Base-by-base conservation (phyloP, 2,888 invertebrate species). In the Diadromus collaris region DNA sequence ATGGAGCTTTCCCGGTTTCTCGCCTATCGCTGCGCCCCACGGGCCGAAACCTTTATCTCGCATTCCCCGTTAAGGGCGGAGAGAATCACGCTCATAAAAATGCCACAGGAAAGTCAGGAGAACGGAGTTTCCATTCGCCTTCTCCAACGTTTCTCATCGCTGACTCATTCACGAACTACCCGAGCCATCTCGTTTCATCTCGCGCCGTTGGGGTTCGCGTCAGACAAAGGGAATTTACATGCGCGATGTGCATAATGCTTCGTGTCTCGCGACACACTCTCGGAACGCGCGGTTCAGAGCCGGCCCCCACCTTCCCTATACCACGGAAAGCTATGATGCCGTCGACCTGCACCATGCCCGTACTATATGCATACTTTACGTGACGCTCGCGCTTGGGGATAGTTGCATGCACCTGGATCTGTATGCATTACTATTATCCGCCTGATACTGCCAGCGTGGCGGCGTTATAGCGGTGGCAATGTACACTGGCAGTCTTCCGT, bases 151-250 rank as follows among this genome's bases (percentile, higher is more conserved):
- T 56, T 38, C 56, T 46, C 58, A 69, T 69, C 46, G 58, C 58
- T 29, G 56, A 27, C 56, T 44, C 68, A 54, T 67, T 56, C 56
- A 56, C 54, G 56, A 56, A 54, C 27, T 29, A 21, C 27, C 64
- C 27, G 16, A 67, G 21, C 65, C 67, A 67, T 51, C 51, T 54
- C 41, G 54, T 41, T 68, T 29, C 68, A 56, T 68, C 54, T 51
- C 41, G 29, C 48, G 9, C 29, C 72, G 54, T 51, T 16, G 27
- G 32, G 61, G 41, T 56, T 41, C 13, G 16, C 48, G 41, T 29
- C 48, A 78, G 80, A 79, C 85, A 83, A 86, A 85, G 82, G 76
- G 82, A 84, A 86, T 85, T 83, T 81, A 83, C 72, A 71, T 76
- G 60, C 38, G 76, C 79, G 80, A 82, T 83, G 82, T 73, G 79